phyloP scores from a whole-genome alignment of 2,797 vertebrate genomes.

The Phylloscopus collybita region DNA sequence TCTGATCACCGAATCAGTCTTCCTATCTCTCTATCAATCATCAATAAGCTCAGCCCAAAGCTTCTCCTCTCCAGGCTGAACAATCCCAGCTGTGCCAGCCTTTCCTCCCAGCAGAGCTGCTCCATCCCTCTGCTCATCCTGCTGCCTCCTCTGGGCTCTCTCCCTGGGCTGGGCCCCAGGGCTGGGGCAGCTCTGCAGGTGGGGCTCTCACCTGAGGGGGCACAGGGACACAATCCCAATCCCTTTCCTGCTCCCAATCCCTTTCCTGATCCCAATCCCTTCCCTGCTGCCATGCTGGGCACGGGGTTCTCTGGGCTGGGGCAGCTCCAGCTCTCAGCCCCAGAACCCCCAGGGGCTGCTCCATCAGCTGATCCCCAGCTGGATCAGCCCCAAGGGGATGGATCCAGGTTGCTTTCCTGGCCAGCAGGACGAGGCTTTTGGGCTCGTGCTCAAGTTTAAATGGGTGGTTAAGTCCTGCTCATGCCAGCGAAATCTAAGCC shows the following conservation, averaged over 20 bases:
- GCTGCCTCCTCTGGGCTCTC: too few species aligned
- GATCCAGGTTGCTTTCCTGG: neutral
- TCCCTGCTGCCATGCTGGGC: neutral
- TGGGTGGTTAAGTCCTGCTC: neutral
- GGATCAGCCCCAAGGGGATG: neutral
- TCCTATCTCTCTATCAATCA: too few species aligned
- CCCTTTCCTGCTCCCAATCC: neutral
- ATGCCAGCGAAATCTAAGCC: neutral
- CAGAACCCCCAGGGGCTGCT: neutral
- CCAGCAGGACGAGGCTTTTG: neutral
- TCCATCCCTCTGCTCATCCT: too few species aligned
- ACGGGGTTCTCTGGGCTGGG: fast-evolving
- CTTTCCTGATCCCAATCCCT: neutral
- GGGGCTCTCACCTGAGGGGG: neutral
- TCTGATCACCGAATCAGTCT: too few species aligned
- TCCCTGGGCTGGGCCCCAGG: neutral
- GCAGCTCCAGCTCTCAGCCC: neutral
- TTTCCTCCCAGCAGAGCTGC: too few species aligned
- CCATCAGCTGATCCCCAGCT: neutral
- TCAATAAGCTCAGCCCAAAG: too few species aligned
- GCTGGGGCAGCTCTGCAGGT: neutral
- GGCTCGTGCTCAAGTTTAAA: neutral
- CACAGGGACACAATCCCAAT: neutral
- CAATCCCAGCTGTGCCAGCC: too few species aligned
- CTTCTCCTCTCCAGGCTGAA: too few species aligned